Percentiles rank a stretch among this genome's conserved stretches.
phyloP scores from a whole-genome alignment of 1,140 invertebrate species.

The Drosophila persimilis region DNA sequence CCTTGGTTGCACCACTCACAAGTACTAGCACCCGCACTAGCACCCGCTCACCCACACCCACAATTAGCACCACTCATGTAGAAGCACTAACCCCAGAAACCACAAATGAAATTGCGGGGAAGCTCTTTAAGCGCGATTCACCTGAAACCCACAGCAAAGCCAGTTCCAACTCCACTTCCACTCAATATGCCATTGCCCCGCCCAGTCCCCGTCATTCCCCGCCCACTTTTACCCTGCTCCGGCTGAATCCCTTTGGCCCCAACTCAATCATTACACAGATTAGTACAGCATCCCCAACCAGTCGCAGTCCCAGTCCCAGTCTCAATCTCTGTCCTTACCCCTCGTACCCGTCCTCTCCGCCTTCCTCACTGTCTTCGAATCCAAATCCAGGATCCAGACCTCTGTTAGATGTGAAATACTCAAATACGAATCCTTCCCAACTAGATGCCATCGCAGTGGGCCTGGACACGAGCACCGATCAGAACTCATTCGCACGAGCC shows the following conservation, averaged over 20 bases:
- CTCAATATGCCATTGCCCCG: constrained; percentile 46
- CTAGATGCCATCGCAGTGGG: constrained; percentile 81
- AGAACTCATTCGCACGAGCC: constrained; percentile 22
- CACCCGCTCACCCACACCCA: constrained; percentile 25
- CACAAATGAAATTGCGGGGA: background rate
- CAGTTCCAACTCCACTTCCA: constrained; percentile 5
- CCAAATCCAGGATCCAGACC: constrained; percentile 39
- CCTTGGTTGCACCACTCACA: constrained; percentile 25
- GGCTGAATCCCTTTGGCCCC: constrained; percentile 45
- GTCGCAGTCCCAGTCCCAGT: constrained; percentile 5
- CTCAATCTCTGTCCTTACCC: constrained; percentile 13
- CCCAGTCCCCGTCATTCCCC: constrained; percentile 48
- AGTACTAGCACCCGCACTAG: constrained; percentile 33
- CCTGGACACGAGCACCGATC: constrained; percentile 39
- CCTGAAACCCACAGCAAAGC: background rate
- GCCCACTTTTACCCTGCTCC: constrained; percentile 60
- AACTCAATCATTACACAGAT: constrained; percentile 22
- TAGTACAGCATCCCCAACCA: background rate
- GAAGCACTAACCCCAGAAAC: constrained; percentile 21
- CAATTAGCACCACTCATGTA: constrained; percentile 40
- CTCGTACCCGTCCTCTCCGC: background rate
- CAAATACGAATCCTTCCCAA: constrained; percentile 74
- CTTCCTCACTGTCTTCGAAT: constrained; percentile 29
- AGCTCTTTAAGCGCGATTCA: constrained; percentile 38
- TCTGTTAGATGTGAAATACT: constrained; percentile 56